These are phyloP conservation scores for Caiman crocodilus DNA, from an alignment of 2,797 vertebrate genomes.

Conservation along the genomic window DNA sequence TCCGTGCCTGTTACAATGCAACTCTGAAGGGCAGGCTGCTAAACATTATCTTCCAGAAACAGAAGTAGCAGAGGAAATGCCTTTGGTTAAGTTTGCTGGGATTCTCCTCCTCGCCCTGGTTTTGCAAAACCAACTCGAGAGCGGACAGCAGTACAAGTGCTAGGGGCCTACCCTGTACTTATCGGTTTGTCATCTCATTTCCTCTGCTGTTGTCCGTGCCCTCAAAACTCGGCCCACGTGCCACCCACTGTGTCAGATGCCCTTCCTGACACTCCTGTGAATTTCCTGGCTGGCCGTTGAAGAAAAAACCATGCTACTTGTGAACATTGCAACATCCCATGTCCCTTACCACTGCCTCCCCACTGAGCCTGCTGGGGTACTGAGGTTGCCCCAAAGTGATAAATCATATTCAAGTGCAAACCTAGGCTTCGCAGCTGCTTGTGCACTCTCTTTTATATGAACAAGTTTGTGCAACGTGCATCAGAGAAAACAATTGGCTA, in stretches of 20 bases:
- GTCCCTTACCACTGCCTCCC: constrained; percentile 7
- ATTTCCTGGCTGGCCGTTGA: neutral
- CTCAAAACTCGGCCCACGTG: neutral
- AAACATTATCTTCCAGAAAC: neutral
- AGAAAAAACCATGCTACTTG: constrained; percentile 18
- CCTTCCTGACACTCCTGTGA: constrained; percentile 27
- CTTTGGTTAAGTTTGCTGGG: neutral
- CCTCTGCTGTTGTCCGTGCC: neutral
- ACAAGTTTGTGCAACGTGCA: too few species aligned
- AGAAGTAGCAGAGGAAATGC: constrained; percentile 17
- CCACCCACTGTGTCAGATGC: constrained; percentile 63
- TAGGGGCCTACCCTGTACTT: constrained; percentile 21
- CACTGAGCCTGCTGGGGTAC: constrained; percentile 35
- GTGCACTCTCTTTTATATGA: too few species aligned
- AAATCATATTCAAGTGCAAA: neutral
- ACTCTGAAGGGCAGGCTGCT: neutral
- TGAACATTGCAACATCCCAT: neutral
- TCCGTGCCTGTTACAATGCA: neutral
- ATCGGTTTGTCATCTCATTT: constrained; percentile 24
- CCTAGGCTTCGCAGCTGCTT: too few species aligned
- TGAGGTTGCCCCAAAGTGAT: neutral
- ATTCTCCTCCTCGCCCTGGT: constrained; percentile 40
- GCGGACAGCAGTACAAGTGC: neutral
- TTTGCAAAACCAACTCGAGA: neutral
- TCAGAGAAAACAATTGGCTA: neutral